phyloP scores from a whole-genome alignment of 1,140 invertebrate genomes.

The Acromyrmex heyeri region DNA sequence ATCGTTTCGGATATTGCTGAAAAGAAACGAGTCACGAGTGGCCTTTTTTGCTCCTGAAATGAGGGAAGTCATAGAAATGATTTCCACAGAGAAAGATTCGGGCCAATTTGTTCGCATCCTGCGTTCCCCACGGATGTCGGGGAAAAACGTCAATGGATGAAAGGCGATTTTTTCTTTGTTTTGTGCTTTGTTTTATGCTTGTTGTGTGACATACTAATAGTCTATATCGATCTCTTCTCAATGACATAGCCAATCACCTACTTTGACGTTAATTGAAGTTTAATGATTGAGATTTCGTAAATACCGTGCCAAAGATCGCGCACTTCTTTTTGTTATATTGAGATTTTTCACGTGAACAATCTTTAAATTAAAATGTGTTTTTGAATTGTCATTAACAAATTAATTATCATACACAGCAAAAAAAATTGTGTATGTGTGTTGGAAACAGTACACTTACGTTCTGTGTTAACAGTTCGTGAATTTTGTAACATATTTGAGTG shows the following conservation, averaged over 20 bases:
- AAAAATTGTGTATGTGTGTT: no score
- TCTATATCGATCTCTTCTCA: constrained; percentile 13
- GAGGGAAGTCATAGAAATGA: constrained; percentile 38
- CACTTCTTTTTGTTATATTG: neutral
- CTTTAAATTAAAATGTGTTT: no score
- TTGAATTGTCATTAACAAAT: neutral
- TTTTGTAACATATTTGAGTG: no score
- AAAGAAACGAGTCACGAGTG: constrained; percentile 6
- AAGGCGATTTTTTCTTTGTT: constrained; percentile 11
- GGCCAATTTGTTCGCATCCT: constrained; percentile 56
- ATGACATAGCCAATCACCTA: neutral
- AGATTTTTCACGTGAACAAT: neutral
- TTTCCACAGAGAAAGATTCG: constrained; percentile 47
- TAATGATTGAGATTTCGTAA: neutral
- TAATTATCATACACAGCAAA: neutral
- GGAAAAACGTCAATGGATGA: neutral
- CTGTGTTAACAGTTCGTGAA: no score
- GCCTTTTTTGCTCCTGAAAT: neutral
- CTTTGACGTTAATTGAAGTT: constrained; percentile 33
- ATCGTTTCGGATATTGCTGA: constrained; percentile 19
- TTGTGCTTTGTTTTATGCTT: constrained; percentile 4
- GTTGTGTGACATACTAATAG: constrained; percentile 12
- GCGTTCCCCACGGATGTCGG: constrained; percentile 7
- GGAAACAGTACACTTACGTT: no score
- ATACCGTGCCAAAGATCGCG: neutral